Conservation (phyloP, 2,113 vertebrate genomes). For the Xerus inauris region DNA sequence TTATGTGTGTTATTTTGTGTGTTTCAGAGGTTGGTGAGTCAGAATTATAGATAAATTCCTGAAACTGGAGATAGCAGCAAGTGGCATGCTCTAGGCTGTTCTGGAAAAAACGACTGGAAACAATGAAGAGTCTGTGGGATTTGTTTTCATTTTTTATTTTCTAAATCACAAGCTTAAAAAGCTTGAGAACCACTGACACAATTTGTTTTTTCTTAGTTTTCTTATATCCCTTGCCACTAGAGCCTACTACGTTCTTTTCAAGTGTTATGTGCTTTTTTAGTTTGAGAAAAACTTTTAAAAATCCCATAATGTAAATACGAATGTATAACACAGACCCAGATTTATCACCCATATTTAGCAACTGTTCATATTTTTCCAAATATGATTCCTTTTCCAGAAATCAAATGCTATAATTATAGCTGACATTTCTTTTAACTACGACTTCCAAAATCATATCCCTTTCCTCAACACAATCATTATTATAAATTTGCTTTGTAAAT, state of each 20-base stretch:
- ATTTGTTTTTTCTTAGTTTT: background rate
- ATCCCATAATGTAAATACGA: conserved; percentile 4
- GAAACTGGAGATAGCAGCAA: background rate
- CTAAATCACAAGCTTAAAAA: background rate
- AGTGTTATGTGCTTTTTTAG: background rate
- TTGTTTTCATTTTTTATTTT: conserved; percentile 21
- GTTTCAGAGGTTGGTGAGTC: background rate
- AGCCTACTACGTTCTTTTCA: background rate
- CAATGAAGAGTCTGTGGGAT: background rate
- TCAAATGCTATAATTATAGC: background rate
- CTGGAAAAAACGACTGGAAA: background rate
- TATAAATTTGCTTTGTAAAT: background rate
- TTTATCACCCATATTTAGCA: conserved; percentile 6
- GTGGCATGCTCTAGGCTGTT: background rate
- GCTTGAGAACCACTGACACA: background rate
- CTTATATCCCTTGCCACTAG: background rate
- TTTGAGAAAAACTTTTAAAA: conserved; percentile 59
- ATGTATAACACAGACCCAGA: background rate
- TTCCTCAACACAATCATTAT: background rate
- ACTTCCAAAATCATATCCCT: background rate
- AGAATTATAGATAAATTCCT: background rate
- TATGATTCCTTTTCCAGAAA: background rate
- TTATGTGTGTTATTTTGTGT: background rate
- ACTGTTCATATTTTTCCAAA: background rate
- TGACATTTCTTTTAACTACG: background rate